Conservation (phyloP, 2,888 invertebrate species). For the Synanthedon myopaeformis region DNA sequence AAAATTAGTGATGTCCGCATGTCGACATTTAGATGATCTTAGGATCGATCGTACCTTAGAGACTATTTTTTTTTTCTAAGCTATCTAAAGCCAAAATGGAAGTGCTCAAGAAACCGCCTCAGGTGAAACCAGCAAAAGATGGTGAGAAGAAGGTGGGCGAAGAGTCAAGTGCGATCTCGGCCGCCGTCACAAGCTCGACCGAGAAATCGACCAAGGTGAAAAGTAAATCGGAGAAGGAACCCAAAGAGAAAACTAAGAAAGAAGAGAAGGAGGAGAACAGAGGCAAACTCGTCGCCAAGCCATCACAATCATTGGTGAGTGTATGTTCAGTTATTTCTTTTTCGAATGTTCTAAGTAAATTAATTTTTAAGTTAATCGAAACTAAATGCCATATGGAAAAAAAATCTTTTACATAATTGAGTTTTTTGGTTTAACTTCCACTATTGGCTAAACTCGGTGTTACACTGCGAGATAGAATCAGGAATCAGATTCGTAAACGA, state of each 20-base stretch:
- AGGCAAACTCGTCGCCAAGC: constrained; percentile 24
- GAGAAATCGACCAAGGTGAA: constrained; percentile 35
- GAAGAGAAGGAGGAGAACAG: constrained; percentile 25
- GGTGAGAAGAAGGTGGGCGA: constrained; percentile 39
- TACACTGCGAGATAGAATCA: too few relatives aligned
- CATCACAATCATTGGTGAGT: constrained; percentile 26
- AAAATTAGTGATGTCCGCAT: too few relatives aligned
- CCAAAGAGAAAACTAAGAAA: constrained; percentile 21
- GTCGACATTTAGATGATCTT: too few relatives aligned
- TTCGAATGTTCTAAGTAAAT: too few relatives aligned
- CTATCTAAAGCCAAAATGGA: constrained; percentile 71
- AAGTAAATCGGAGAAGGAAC: constrained; percentile 13
- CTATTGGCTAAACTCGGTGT: too few relatives aligned
- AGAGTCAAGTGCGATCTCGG: constrained; percentile 19
- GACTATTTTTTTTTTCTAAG: constrained; percentile 12
- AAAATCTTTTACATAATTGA: too few relatives aligned
- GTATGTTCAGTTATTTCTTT: too few relatives aligned
- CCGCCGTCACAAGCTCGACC: constrained; percentile 14
- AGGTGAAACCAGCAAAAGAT: constrained; percentile 35
- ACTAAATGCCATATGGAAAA: too few relatives aligned
- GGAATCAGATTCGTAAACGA: too few relatives aligned
- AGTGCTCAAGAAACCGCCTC: constrained; percentile 65
- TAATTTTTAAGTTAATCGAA: too few relatives aligned
- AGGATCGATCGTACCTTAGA: neutral
- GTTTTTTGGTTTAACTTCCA: too few relatives aligned